phyloP scores from a whole-genome alignment of 2,113 vertebrate genomes.

The Tichodroma muraria region DNA sequence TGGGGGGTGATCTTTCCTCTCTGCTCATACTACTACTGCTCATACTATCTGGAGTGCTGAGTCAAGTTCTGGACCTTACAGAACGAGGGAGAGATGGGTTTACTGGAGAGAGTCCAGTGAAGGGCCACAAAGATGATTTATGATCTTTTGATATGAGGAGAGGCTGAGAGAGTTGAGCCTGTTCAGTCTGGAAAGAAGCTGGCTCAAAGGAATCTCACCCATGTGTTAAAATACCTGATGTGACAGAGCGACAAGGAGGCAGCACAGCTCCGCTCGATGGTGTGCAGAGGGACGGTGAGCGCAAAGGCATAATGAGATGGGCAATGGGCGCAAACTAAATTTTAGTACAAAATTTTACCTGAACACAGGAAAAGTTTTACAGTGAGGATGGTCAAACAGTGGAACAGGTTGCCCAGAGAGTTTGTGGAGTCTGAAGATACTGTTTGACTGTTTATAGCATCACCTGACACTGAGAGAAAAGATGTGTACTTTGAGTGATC shows the following conservation, averaged over 20 bases:
- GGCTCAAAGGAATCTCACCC: not conserved
- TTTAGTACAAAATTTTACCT: not conserved
- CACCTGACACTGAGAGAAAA: not conserved
- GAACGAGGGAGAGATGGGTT: not conserved
- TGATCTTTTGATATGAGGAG: not conserved
- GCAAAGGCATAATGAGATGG: not conserved
- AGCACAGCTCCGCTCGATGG: not conserved
- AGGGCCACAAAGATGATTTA: not conserved
- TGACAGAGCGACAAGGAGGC: not conserved
- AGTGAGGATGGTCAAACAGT: not conserved
- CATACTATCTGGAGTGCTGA: not conserved
- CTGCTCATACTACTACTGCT: not conserved
- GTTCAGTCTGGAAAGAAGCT: not conserved
- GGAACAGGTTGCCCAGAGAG: not conserved
- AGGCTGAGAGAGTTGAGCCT: not conserved
- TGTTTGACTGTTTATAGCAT: not conserved
- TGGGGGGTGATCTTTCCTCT: not conserved
- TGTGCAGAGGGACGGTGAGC: not conserved
- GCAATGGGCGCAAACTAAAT: not conserved
- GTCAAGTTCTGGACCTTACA: not conserved
- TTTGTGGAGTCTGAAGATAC: not conserved
- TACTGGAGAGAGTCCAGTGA: not conserved
- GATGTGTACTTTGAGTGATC: not conserved
- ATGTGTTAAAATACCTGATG: not conserved
- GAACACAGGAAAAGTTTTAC: not conserved